These are phyloP conservation scores for Aphrophora alni DNA, from an alignment of 2,888 invertebrate species.

Conservation along the genomic window DNA sequence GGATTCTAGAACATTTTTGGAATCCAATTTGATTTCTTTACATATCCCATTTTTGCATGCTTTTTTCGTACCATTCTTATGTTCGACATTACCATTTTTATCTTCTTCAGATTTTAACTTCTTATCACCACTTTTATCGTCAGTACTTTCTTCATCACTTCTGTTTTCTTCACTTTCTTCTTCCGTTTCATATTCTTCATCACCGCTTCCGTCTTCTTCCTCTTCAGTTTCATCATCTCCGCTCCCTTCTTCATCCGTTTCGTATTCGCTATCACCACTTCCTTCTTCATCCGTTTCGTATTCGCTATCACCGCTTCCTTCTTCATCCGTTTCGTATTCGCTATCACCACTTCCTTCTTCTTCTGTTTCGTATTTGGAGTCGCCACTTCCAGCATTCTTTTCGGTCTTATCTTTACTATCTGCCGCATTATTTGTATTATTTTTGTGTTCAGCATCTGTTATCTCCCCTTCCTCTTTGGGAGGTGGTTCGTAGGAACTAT, in stretches of 20 bases:
- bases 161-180: not conserved
- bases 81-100: not conserved
- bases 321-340: not conserved
- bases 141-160: not conserved
- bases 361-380: not conserved
- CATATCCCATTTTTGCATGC: not conserved
- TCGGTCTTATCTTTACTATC: not conserved
- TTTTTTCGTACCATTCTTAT: not conserved
- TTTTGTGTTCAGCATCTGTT: slow-evolving; percentile 10
- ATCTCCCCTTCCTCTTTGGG: not conserved
- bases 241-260: not conserved
- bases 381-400: not conserved
- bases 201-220: not conserved
- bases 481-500: not conserved
- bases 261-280: not conserved
- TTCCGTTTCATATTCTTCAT: not conserved
- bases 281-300: not conserved
- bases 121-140: not conserved
- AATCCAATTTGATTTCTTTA: no score
- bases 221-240: not conserved
- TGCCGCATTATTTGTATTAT: not conserved
- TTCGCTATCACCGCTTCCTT: not conserved
- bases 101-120: not conserved
- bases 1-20: no score
- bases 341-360: not conserved